Conservation (phyloP, 1,140 invertebrate genomes). For the Orussus abietinus region DNA sequence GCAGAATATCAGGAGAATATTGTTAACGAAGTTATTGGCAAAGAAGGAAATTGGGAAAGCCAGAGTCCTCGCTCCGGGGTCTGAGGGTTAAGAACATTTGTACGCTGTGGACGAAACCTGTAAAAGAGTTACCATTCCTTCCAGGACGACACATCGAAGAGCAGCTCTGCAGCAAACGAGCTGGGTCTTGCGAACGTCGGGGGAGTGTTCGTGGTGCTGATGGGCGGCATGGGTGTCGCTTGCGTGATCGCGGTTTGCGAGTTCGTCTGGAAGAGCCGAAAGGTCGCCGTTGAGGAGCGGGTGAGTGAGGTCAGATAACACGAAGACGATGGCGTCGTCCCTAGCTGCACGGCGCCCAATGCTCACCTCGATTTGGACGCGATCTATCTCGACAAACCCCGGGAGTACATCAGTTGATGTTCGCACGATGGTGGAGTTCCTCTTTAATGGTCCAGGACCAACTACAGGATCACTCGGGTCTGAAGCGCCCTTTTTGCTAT, state of each 20-base stretch:
- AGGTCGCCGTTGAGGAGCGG: constrained; percentile 85
- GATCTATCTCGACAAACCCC: constrained; percentile 37
- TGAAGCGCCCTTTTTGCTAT: too few species aligned
- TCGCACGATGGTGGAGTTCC: constrained; percentile 39
- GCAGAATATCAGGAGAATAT: too few species aligned
- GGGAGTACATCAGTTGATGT: constrained; percentile 43
- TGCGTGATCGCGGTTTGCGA: constrained; percentile 87
- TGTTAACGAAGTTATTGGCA: too few species aligned
- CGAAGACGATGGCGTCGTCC: constrained; percentile 22
- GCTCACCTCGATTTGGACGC: constrained; percentile 36
- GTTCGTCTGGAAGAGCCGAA: constrained; percentile 89
- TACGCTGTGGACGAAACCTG: too few species aligned
- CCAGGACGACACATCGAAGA: constrained; percentile 79
- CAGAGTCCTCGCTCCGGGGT: too few species aligned
- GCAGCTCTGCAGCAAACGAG: constrained; percentile 78
- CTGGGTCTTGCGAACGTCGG: constrained; percentile 88
- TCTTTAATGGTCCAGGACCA: constrained; percentile 36
- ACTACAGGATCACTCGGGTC: constrained; percentile 35
- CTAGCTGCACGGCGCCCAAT: constrained; percentile 21
- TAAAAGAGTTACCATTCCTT: too few species aligned
- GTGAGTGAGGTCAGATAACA: constrained; percentile 58
- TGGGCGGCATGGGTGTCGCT: constrained; percentile 85
- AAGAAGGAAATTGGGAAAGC: too few species aligned
- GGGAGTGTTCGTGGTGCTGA: constrained; percentile 91
- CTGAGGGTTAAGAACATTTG: too few species aligned